Base-by-base conservation (phyloP, 2,113 vertebrate genomes). In the Chloebia gouldiae region DNA sequence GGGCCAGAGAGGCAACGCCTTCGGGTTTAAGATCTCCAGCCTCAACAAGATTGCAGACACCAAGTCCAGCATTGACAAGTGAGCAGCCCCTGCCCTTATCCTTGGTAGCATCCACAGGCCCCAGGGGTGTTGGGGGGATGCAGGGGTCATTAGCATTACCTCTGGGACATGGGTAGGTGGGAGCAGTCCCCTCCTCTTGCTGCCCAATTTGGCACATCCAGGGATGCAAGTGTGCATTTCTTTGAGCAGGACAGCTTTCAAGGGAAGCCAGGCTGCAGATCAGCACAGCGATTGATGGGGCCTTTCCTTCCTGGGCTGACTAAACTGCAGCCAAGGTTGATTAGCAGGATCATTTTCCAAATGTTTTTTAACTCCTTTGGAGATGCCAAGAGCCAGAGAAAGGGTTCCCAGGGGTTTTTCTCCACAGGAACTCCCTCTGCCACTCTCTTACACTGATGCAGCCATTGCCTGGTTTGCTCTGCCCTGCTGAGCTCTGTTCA, bases 41-140 rank as follows among this genome's bases (percentile, higher is more conserved):
- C 99, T 99, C 87, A 99, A 99, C 98, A 99, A 99, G 98, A 99
- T 99, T 8, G 99, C 98, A 0, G 99, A 99, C 95, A 99, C 99
- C 72, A 99, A 99, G 96, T 99, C 99, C 97, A 99, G 99, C 96
- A 99, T 99, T 76, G 99, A 99, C 98, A 99, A 99, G 99, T 99
- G 97, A 99, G 99, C 93, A 56, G 47, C 11, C 69, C 47, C 51
- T 72, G 42, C 79, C 35, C 30, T 56, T 28, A 1, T 22, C 61
- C 66, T 42, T 7, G 3, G 59, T 53, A 51, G 28, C 11, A 2
- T 40, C 28, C 12, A 0, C 0, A 0, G 75, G 23, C 69, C 77
- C 44, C 49, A 10, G 42, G 63, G 33, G 13, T 65, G 30, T 0
- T 54, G 64, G 22, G 35, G 71, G 39, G 61, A 66, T 1, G 1